These are phyloP conservation scores for Trichogramma dendrolimi DNA, from an alignment of 2,888 invertebrate genomes.

Conservation along the genomic window DNA sequence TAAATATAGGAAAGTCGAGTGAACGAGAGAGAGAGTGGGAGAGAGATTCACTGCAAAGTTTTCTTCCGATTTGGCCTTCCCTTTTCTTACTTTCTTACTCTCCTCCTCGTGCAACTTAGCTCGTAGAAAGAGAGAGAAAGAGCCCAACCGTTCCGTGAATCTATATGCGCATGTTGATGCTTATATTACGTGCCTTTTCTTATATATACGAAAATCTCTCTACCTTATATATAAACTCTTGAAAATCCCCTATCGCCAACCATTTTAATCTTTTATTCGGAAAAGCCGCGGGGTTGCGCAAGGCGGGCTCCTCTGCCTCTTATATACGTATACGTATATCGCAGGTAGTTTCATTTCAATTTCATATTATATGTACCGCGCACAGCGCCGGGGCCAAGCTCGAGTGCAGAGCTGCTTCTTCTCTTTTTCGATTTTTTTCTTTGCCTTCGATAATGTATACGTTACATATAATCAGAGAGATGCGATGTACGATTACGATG, in stretches of 20 bases:
- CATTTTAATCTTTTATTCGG: constrained; percentile 48
- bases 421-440: constrained; percentile 14
- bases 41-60: no score
- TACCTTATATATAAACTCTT: constrained; percentile 5
- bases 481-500: no score
- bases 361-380: constrained; percentile 31
- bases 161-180: constrained; percentile 31
- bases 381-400: no score
- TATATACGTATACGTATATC: constrained; percentile 12
- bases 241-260: constrained; percentile 25
- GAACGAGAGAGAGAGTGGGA: no score
- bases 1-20: no score
- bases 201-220: not conserved
- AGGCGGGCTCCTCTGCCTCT: constrained; percentile 18
- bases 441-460: not conserved
- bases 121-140: not conserved
- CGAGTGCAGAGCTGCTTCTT: constrained; percentile 3
- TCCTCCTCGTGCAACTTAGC: constrained; percentile 22
- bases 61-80: constrained; percentile 7
- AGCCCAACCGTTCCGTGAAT: constrained; percentile 35
- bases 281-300: constrained; percentile 44
- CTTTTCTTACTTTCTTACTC: constrained; percentile 24
- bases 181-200: no score
- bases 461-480: not conserved
- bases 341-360: constrained; percentile 47